Base-by-base conservation (phyloP, 2,888 invertebrate genomes). In the Melipona bicolor region DNA sequence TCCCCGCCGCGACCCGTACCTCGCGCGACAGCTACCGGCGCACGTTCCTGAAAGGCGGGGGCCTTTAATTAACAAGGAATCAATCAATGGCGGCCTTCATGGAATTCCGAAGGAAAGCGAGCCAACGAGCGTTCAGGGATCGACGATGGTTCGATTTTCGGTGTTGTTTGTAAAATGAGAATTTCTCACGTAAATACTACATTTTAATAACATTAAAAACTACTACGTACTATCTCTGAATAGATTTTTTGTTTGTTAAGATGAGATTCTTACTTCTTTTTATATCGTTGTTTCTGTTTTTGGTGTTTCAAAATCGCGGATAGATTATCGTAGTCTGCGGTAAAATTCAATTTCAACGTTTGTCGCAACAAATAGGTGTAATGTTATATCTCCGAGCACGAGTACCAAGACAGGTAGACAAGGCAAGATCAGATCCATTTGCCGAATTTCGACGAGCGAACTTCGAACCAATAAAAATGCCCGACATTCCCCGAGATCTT, bases 401-500 rank as follows among this genome's bases (percentile, higher is more conserved):
- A 43, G 52, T 52, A 65, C 59, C 76, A 68, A 65, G n/a, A 54
- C 75, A 75, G 77, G 69, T 79, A 83, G 88, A 78, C 77, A 77
- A 17, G 79, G 24, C 50, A 79, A 77, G 85, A 88, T 90, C 88
- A 83, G 89, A 89, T 90, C 87, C 87, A 79, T 70, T 79, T 84
- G 36, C 71, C 77, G 84, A 87, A 86, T 87, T 89, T 90, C 86
- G 71, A 69, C 65, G 80, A 84, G 85, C 81, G 76, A 81, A 83
- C 85, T 82, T 43, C 84, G 93, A 93, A 93, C 93, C 93, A 93
- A 93, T 93, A 93, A 92, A 94, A 94, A 94, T 94, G 93, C 89
- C 90, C 92, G 88, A 92, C 93, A 94, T 94, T 94, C 94, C 89
- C 89, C 85, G 74, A 76, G 79, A 79, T 75, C 71, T 81, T 77